Base-by-base conservation (phyloP, 2,888 invertebrate species). In the Eupsilia transversa region DNA sequence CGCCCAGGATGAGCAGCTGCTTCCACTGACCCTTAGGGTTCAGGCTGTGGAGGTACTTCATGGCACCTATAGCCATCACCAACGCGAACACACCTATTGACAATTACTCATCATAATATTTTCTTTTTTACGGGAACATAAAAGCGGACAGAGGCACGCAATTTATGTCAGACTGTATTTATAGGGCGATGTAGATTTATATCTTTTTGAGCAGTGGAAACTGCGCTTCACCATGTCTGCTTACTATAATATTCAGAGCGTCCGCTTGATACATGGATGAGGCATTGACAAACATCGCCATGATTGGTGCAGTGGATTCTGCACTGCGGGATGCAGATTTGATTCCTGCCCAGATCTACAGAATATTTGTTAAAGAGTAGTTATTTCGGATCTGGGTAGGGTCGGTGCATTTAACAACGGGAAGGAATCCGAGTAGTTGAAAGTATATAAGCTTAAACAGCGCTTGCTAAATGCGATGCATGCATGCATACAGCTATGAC, bases 21-120 rank as follows among this genome's bases (percentile, higher is more conserved):
- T 98, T 98, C 96, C 99, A 98, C 91, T 99, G 99, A 0, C 98
- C 97, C 91, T 98, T 98, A 0, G 99, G 98, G 89, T 99, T 97
- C 89, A 99, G 97, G 43, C 98, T 97, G 94, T 99, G 98, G 54
- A 99, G 94, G 93, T 99, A 99, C 90, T 98, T 98, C 75, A 99
- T 94, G 1, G 97, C 96, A 3, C 98, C 99, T 59, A 99, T 98
- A 0, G 99, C 99, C 95, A 99, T 98, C 79, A 99, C 93, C 61
- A 99, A 96, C 1, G 98, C 99, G 96, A 99, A 99, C 4, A 99
- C 99, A 91, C 99, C 99, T 97, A 70, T 77, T 56, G 56, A 61
- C 63, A 87, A 96, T 80, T 95, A 59, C 46, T 23, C n/a, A 49
- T 71, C 23, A 33, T 57, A 46, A 43, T 41, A 61, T 78, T 46